Evolutionary conservation across 2,797 vertebrate species (phyloP).

Genomic region (Heterohyrax brucei): DNA sequence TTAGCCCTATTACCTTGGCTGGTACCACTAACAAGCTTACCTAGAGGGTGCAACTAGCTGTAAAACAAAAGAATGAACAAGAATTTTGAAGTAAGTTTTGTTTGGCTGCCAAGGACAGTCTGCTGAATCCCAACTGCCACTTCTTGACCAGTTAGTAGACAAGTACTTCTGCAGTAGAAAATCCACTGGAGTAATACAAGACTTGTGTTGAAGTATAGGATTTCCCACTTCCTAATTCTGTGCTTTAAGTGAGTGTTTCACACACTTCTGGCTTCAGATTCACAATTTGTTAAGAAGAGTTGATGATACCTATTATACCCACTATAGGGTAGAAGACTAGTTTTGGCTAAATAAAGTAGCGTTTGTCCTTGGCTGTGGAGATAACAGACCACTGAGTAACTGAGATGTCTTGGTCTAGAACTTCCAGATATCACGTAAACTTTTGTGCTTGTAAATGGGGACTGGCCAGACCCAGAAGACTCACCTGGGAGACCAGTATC

Average conservation of each 20-base stretch:
- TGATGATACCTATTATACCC: neutral
- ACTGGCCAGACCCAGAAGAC: neutral
- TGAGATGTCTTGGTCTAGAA: neutral
- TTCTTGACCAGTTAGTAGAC: neutral
- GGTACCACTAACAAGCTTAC: neutral
- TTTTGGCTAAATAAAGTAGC: neutral
- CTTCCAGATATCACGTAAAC: neutral
- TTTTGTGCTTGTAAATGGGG: neutral
- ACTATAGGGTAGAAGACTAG: neutral
- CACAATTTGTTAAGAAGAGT: neutral
- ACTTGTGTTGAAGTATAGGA: accelerated
- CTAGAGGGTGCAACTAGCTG: too few relatives aligned
- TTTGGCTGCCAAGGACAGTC: too few relatives aligned
- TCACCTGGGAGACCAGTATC: neutral
- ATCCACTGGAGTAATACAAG: neutral
- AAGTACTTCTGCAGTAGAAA: neutral
- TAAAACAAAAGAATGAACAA: neutral
- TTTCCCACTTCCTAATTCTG: neutral
- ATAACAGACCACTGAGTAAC: neutral
- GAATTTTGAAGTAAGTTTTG: neutral
- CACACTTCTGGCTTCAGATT: neutral
- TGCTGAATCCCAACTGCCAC: neutral
- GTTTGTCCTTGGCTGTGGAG: neutral
- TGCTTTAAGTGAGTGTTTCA: neutral
- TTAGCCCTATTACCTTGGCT: neutral